These are phyloP conservation scores for Sebastes diaconus DNA, from an alignment of 2,797 vertebrate species.

Conservation along the genomic window DNA sequence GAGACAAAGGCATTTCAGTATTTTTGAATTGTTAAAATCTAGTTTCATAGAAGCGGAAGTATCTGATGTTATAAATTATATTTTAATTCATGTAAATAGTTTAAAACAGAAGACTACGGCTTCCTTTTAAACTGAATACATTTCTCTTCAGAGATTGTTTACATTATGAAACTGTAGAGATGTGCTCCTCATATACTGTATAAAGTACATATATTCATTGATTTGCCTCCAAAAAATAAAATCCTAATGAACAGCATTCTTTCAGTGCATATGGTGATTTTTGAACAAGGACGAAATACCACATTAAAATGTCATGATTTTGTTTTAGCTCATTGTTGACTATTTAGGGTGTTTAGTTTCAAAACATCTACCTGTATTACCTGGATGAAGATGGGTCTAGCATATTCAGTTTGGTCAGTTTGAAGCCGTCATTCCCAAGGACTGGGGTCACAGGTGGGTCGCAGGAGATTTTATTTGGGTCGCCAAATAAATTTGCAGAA, in stretches of 20 bases:
- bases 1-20: constrained; percentile 95
- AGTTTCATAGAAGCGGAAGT: constrained; percentile 99
- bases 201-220: constrained; percentile 92
- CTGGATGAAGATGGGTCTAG: too few species aligned
- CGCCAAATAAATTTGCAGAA: too few species aligned
- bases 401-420: too few species aligned
- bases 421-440: too few species aligned
- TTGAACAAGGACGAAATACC: background rate
- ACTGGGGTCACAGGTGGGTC: too few species aligned
- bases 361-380: too few species aligned
- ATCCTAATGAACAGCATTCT: constrained; percentile 81
- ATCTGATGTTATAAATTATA: constrained; percentile 99
- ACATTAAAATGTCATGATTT: background rate
- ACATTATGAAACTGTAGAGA: constrained; percentile 99
- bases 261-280: background rate
- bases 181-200: constrained; percentile 99
- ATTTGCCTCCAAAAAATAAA: constrained; percentile 98
- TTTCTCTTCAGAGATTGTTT: constrained; percentile 98
- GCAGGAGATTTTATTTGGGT: too few species aligned
- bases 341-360: background rate
- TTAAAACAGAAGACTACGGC: constrained; percentile 90
- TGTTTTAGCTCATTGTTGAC: background rate
- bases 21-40: constrained; percentile 99
- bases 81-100: constrained; percentile 99
- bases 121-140: constrained; percentile 96